A percentile compares a stretch with the other conserved stretches of the same genome.
These are phyloP conservation scores for Pyxicephalus adspersus DNA, from an alignment of 2,113 vertebrate species.

Conservation along the genomic window DNA sequence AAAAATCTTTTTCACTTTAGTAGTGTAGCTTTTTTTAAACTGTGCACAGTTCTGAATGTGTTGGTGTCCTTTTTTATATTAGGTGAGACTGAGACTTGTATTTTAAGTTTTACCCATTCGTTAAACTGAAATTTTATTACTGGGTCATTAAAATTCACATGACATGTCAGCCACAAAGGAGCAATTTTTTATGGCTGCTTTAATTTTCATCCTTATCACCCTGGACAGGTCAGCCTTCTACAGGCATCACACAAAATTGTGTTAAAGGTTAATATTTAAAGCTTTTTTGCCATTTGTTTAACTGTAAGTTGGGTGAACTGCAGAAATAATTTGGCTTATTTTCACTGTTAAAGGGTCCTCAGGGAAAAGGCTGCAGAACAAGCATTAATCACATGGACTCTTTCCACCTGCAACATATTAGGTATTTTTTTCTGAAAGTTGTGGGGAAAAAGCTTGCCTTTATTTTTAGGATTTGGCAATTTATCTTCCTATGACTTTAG, in stretches of 20 bases:
- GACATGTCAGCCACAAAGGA: no score
- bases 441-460: not conserved
- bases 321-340: slow-evolving; percentile 15
- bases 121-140: not conserved
- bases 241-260: not conserved
- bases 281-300: slow-evolving; percentile 6
- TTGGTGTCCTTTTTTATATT: not conserved
- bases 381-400: slow-evolving; percentile 27
- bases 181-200: no score
- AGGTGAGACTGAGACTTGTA: no score
- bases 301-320: slow-evolving; percentile 3
- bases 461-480: not conserved
- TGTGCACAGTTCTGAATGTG: not conserved
- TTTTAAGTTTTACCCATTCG: not conserved
- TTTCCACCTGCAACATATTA: slow-evolving; percentile 34
- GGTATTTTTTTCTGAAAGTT: not conserved
- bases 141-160: not conserved
- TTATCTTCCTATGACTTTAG: not conserved
- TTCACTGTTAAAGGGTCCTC: slow-evolving; percentile 15
- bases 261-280: not conserved
- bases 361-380: slow-evolving; percentile 12
- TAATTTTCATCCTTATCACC: no score
- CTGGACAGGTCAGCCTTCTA: not conserved
- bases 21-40: not conserved
- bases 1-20: not conserved